Conservation (phyloP, 2,113 vertebrate species). For the Spea multiplicata region DNA sequence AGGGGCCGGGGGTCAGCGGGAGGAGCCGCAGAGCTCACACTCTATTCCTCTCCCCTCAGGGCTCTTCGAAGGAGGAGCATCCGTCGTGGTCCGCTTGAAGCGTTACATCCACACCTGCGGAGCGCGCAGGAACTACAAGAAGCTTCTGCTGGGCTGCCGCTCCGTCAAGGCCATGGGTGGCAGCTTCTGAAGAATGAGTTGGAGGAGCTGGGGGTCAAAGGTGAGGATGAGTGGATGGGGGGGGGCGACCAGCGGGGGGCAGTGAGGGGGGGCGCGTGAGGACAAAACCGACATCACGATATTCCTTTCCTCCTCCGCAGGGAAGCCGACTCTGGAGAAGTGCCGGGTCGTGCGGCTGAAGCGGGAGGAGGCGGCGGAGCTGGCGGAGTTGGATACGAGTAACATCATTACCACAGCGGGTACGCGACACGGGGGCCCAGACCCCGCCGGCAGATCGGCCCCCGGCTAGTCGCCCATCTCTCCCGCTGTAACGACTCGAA, state of each 20-base stretch:
- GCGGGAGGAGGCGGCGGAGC: conserved; percentile 74
- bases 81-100: conserved; percentile 71
- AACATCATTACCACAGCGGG: conserved; percentile 80
- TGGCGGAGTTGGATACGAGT: conserved; percentile 75
- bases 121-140: conserved; percentile 76
- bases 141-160: conserved; percentile 68
- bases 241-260: neutral
- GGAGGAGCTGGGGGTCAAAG: conserved; percentile 76
- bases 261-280: neutral
- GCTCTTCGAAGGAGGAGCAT: conserved; percentile 51
- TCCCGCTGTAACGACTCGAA: no score
- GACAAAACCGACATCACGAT: neutral
- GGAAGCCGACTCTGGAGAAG: conserved; percentile 74
- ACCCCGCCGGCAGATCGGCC: no score
- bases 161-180: conserved; percentile 66
- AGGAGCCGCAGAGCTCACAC: neutral
- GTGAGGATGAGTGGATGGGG: conserved; percentile 55
- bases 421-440: conserved; percentile 43
- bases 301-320: conserved; percentile 54
- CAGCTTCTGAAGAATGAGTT: conserved; percentile 72
- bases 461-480: no score
- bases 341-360: conserved; percentile 70
- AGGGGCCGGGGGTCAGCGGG: neutral
- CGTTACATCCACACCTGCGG: conserved; percentile 81
- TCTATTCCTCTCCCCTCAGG: neutral